Evolutionary conservation across 1,140 invertebrate genomes (phyloP), one percentile per base, ranked within the genome.

Genomic region (Papilio dardanus): DNA sequence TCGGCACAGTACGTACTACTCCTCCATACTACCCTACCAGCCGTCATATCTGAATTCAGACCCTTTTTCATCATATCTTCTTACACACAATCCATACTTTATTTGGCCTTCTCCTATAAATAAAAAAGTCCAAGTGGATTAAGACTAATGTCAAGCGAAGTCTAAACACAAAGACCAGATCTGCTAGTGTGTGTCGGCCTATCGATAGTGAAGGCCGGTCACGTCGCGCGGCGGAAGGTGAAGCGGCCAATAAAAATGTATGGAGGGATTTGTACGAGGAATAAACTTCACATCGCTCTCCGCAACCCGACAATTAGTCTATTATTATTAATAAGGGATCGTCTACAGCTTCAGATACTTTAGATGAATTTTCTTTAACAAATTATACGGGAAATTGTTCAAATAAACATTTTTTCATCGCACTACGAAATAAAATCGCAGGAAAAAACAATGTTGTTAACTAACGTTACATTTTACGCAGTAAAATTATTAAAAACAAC

Each of bases 181-280:
- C 16, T 46, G 42, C 42, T 21, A 65, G 68, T 82, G 30, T 75
- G 54, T 71, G 33, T 10, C 3, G 35, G 65, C 81, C 76, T 81
- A 77, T 65, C 65, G 12, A 79, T 85, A 83, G 21, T 80, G 84
- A 86, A 89, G 66, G 79, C 84, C 16, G 50, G 77, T 89, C 87
- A 90, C 88, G 88, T 90, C 79, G 76, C 77, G 40, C 50, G 81
- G 76, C 81, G 79, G 84, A 88, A 88, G 89, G 89, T 77, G 88
- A 83, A 86, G 86, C 80, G 81, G 80, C 88, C 88, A 91, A 91
- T 91, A 91, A 91, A 91, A 91, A 91, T 91, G 89, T 91, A 91
- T 91, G 87, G 89, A 87, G 84, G 88, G 89, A 89, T 91, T 91
- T 91, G 85, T 86, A 77, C 10, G 35, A 37, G 77, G 81, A 85